phyloP scores from a whole-genome alignment of 2,888 invertebrate species.

The Falcaria lacertinaria region DNA sequence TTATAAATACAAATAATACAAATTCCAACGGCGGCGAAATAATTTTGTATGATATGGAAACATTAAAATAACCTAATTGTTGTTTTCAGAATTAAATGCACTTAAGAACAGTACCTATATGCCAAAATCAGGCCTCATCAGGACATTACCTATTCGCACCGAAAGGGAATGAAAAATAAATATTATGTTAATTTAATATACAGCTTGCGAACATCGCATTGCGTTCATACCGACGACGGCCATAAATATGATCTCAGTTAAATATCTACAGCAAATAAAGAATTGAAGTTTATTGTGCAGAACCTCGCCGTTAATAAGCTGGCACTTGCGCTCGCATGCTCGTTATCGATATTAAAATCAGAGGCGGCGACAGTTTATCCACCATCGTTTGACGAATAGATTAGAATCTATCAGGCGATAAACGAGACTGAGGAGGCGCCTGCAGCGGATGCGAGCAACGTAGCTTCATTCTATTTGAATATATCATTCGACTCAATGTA shows the following conservation, averaged over 20 bases:
- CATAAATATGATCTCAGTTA: slow-evolving; percentile 3
- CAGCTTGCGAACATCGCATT: too few species aligned
- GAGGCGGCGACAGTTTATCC: slow-evolving; percentile 47
- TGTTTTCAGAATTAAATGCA: too few species aligned
- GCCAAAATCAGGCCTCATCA: too few species aligned
- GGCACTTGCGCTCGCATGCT: slow-evolving; percentile 12
- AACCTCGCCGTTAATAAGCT: not conserved
- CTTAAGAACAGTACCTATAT: too few species aligned
- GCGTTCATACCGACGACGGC: slow-evolving; percentile 1
- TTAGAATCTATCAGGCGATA: slow-evolving; percentile 59
- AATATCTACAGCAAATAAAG: not conserved
- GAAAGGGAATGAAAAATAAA: too few species aligned
- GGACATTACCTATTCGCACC: too few species aligned
- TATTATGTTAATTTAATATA: too few species aligned
- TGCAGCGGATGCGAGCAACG: slow-evolving; percentile 71
- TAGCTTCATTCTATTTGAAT: slow-evolving; percentile 76
- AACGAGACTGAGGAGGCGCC: slow-evolving; percentile 60
- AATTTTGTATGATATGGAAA: too few species aligned
- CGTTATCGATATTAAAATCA: slow-evolving; percentile 32
- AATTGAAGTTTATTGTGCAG: not conserved
- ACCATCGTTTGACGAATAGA: slow-evolving; percentile 71
- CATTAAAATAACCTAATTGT: too few species aligned
- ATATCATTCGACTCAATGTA: slow-evolving; percentile 74
- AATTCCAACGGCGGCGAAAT: too few species aligned
- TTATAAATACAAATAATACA: too few species aligned